These are phyloP conservation scores for Meloidogyne hapla DNA, from an alignment of 1,140 invertebrate species.

Conservation along the genomic window DNA sequence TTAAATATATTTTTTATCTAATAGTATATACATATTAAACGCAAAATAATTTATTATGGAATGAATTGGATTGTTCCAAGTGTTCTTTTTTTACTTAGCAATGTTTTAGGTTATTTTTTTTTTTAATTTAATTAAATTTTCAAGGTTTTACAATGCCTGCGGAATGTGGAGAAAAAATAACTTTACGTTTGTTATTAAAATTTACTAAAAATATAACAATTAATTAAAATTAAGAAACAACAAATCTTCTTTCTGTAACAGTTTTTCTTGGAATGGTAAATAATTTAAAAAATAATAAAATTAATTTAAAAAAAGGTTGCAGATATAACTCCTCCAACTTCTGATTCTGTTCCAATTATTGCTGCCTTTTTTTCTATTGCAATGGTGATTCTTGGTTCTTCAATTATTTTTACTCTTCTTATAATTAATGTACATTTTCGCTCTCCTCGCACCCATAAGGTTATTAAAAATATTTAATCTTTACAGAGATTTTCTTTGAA, in stretches of 20 bases:
- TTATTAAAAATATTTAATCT: constrained; percentile 43
- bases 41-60: constrained; percentile 84
- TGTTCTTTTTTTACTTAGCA: constrained; percentile 80
- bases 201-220: background rate
- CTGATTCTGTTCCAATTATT: constrained; percentile 81
- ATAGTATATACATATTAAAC: constrained; percentile 68
- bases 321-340: constrained; percentile 79
- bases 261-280: constrained; percentile 81
- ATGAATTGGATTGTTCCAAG: constrained; percentile 82
- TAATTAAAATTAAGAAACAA: constrained; percentile 69
- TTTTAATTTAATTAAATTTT: background rate
- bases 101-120: constrained; percentile 71
- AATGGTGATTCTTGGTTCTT: constrained; percentile 59
- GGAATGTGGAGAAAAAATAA: constrained; percentile 82
- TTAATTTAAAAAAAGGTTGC: constrained; percentile 68
- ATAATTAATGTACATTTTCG: constrained; percentile 59
- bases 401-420: constrained; percentile 55
- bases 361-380: constrained; percentile 61
- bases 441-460: constrained; percentile 56
- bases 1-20: background rate
- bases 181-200: constrained; percentile 67
- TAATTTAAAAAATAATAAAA: background rate
- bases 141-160: constrained; percentile 81
- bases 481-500: constrained; percentile 28
- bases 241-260: constrained; percentile 84